These are phyloP conservation scores for Cataglyphis cursor DNA, from an alignment of 2,888 invertebrate genomes.

Conservation along the genomic window DNA sequence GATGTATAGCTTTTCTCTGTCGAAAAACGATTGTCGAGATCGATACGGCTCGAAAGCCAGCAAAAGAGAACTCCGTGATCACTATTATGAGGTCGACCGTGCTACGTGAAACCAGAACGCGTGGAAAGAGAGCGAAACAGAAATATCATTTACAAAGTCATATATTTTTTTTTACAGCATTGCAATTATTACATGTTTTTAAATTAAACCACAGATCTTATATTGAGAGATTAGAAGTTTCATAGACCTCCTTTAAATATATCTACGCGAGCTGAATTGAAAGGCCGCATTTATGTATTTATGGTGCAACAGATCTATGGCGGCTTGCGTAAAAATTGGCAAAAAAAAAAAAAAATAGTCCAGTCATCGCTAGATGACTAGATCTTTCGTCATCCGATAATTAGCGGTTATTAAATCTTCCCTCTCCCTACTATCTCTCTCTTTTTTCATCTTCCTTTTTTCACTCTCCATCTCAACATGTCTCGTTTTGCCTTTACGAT, in stretches of 20 bases:
- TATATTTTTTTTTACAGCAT: not conserved
- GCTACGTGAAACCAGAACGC: conserved; percentile 35
- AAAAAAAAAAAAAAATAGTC: not conserved
- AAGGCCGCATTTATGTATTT: not conserved
- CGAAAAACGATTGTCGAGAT: conserved; percentile 29
- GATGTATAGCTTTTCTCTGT: conserved; percentile 18
- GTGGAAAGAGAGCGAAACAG: conserved; percentile 25
- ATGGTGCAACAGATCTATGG: not conserved
- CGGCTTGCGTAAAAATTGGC: not conserved
- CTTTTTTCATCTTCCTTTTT: not conserved
- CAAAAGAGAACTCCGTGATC: conserved; percentile 47
- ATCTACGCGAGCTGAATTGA: not conserved
- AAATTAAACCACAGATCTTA: not conserved
- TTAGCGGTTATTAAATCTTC: conserved; percentile 39
- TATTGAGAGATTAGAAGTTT: not conserved
- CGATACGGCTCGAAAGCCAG: conserved; percentile 44
- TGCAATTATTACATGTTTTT: not conserved
- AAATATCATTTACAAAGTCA: conserved; percentile 6
- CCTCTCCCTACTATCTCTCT: not conserved
- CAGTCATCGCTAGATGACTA: conserved; percentile 12
- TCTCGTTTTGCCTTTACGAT: conserved; percentile 56
- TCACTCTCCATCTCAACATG: conserved; percentile 33
- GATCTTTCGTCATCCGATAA: conserved; percentile 39
- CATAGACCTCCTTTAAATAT: not conserved
- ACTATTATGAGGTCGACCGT: conserved; percentile 12